A percentile compares a stretch with the other conserved stretches of the same genome.
phyloP scores from a whole-genome alignment of 1,140 invertebrate species.

The Atta colombica region DNA sequence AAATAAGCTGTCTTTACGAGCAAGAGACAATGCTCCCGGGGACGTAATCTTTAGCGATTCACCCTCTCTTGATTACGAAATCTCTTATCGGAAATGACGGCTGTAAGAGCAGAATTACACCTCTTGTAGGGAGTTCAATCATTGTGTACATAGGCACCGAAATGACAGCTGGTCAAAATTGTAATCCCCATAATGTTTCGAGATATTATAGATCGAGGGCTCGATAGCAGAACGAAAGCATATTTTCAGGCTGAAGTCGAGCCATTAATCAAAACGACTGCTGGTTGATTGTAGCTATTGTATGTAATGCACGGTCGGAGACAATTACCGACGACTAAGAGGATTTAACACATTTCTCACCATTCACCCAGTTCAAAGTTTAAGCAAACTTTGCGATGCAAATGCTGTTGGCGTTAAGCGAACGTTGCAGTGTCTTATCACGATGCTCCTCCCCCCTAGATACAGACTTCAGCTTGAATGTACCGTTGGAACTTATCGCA shows the following conservation, averaged over 20 bases:
- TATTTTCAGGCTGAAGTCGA: background rate
- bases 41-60: slow-evolving; percentile 57
- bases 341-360: slow-evolving; percentile 26
- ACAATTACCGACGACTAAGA: slow-evolving; percentile 47
- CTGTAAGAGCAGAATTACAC: slow-evolving; percentile 65
- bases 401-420: slow-evolving; percentile 37
- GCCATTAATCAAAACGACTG: slow-evolving; percentile 49
- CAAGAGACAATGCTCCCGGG: slow-evolving; percentile 43
- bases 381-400: slow-evolving; percentile 44
- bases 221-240: slow-evolving; percentile 46
- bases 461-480: slow-evolving; percentile 38
- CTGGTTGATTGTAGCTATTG: slow-evolving; percentile 42
- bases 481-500: slow-evolving; percentile 47
- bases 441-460: background rate
- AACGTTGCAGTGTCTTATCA: slow-evolving; percentile 55
- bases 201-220: background rate
- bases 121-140: background rate
- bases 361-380: slow-evolving; percentile 30
- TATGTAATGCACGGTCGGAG: slow-evolving; percentile 25
- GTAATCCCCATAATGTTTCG: slow-evolving; percentile 14
- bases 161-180: slow-evolving; percentile 31
- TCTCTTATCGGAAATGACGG: slow-evolving; percentile 71
- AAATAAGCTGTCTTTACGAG: slow-evolving; percentile 69
- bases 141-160: background rate
- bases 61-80: slow-evolving; percentile 64